These are phyloP conservation scores for Neoseiulus cucumeris DNA, from an alignment of 1,140 invertebrate species.

Conservation along the genomic window DNA sequence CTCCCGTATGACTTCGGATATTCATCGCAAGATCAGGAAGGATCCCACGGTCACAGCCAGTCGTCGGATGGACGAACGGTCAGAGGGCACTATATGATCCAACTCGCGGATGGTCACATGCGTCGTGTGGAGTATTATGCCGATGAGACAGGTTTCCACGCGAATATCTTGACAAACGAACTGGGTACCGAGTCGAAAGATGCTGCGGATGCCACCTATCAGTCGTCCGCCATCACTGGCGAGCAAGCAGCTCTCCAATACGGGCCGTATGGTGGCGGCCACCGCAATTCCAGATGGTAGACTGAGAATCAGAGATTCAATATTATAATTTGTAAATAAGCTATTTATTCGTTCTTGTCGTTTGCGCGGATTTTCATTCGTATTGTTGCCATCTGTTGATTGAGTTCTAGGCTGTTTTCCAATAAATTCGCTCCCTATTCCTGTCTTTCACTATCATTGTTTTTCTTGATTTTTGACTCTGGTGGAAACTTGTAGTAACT, in stretches of 20 bases:
- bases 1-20: background rate
- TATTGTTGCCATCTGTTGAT: too few species aligned
- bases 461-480: too few species aligned
- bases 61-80: background rate
- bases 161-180: background rate
- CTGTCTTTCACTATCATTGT: too few species aligned
- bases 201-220: background rate
- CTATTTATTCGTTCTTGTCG: too few species aligned
- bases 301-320: too few species aligned
- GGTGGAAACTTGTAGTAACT: too few species aligned
- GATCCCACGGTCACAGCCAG: background rate
- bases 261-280: background rate
- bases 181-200: background rate
- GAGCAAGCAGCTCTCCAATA: background rate
- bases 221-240: background rate
- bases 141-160: background rate
- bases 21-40: background rate
- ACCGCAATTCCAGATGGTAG: too few species aligned
- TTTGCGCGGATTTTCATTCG: too few species aligned
- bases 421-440: too few species aligned
- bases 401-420: too few species aligned
- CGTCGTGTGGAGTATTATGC: background rate
- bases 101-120: background rate
- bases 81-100: background rate
- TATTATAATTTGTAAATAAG: too few species aligned